Percentiles rank a stretch among this genome's conserved stretches.
Conservation (phyloP, 2,888 invertebrate species). For the Tenthredo mesomela region DNA sequence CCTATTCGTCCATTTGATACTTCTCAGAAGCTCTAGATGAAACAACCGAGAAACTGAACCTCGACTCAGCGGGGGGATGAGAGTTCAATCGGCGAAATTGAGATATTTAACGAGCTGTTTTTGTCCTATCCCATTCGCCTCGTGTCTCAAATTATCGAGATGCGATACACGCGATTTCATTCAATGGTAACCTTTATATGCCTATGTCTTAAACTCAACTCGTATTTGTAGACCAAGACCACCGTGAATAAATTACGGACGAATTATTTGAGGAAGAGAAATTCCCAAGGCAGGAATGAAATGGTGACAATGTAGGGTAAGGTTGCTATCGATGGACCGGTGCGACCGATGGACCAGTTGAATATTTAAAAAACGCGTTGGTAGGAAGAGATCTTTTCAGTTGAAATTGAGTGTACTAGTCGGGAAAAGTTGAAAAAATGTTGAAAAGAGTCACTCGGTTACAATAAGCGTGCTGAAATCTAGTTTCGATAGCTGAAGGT, state of each 20-base stretch:
- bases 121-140: too few species aligned
- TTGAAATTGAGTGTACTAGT: too few species aligned
- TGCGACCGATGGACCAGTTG: too few species aligned
- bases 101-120: slow-evolving; percentile 4
- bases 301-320: background rate
- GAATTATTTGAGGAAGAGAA: background rate
- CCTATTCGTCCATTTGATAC: background rate
- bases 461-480: too few species aligned
- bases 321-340: too few species aligned
- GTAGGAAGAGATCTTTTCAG: too few species aligned
- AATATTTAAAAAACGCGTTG: too few species aligned
- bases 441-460: too few species aligned
- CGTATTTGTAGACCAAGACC: background rate
- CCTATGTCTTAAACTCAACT: background rate
- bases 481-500: too few species aligned
- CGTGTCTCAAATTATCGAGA: too few species aligned
- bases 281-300: background rate
- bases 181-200: background rate
- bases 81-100: slow-evolving; percentile 24
- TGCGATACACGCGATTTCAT: too few species aligned
- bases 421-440: too few species aligned
- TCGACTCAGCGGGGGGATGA: background rate
- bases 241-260: background rate
- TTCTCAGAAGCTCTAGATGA: background rate
- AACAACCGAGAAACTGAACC: background rate